Evolutionary conservation across 1,140 invertebrate species (phyloP), one percentile per base, ranked within the genome.

Genomic region (Platorchestia sp.): DNA sequence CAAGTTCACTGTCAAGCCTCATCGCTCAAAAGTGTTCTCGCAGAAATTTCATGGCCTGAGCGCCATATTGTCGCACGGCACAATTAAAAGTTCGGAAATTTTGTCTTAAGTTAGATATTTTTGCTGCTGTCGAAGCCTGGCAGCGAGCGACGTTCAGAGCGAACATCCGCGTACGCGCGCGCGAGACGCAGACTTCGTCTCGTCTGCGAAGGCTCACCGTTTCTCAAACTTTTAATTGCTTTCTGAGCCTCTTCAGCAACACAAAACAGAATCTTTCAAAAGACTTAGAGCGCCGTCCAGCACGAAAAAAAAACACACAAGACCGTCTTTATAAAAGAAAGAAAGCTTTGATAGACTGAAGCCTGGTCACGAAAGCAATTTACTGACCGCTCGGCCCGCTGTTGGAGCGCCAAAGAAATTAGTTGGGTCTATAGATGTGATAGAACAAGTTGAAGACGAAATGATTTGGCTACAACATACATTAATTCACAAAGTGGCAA

Each of bases 181-280:
- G 47, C 47, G 47, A 51, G 47, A 75, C 59, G 59, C 59, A 75
- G 59, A 75, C 59, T 75, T 27, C n/a, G 87, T 44, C 43, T 89
- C 87, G 36, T 89, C 87, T 42, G 6, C 36, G n/a, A 42, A 89
- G 87, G 87, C 36, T 42, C 87, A 89, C 87, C n/a, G 87, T 42
- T 89, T 89, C 36, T 40, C 7, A 47, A 93, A 93, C 91, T 93
- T 93, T 47, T 93, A 93, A 93, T 93, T 93, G 45, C 91, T 93
- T 93, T 93, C 45, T 93, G 91, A 93, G 91, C 91, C 91, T 93
- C 91, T 47, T 93, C 7, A 45, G 43, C 45, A 47, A 47, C 91
- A 93, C 91, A 93, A 47, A 44, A 47, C 44, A 93, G 43, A 45
- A 47, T 93, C 43, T 93, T 93, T n/a, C 45, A 44, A 44, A 89